A percentile compares a stretch with the other conserved stretches of the same genome.
Conservation (phyloP, 2,113 vertebrate genomes). For the Semicossyphus pulcher region DNA sequence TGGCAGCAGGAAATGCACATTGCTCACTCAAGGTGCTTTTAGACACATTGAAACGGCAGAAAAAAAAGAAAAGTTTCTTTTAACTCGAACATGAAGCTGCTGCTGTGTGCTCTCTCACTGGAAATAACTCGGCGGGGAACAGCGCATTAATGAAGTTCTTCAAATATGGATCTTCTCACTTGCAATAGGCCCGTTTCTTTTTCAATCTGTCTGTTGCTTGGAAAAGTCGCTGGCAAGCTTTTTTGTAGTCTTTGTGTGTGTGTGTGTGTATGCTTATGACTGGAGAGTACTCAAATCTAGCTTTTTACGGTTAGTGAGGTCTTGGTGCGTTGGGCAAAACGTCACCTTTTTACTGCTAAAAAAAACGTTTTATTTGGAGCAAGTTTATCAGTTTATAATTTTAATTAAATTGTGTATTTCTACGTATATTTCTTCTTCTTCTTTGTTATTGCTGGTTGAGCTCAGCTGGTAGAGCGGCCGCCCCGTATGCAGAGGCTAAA, state of each 20-base stretch:
- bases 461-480: too few species aligned
- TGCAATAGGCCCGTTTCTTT: constrained; percentile 68
- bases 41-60: constrained; percentile 76
- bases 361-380: background rate
- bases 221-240: constrained; percentile 57
- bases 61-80: constrained; percentile 79
- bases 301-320: constrained; percentile 12
- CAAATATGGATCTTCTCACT: constrained; percentile 71
- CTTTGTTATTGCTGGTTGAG: too few species aligned
- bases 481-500: too few species aligned
- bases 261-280: constrained; percentile 16
- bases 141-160: constrained; percentile 81
- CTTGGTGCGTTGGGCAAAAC: background rate
- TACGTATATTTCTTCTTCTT: too few species aligned
- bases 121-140: constrained; percentile 76
- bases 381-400: background rate
- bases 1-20: constrained; percentile 82
- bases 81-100: constrained; percentile 79
- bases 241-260: constrained; percentile 43
- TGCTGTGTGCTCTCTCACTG: constrained; percentile 74
- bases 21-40: constrained; percentile 84
- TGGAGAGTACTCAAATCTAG: constrained; percentile 14
- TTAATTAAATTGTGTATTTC: background rate
- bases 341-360: background rate
- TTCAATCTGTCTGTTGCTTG: constrained; percentile 71